Conservation (phyloP, 2,888 invertebrate genomes). For the Lepeophtheirus nordmannii region DNA sequence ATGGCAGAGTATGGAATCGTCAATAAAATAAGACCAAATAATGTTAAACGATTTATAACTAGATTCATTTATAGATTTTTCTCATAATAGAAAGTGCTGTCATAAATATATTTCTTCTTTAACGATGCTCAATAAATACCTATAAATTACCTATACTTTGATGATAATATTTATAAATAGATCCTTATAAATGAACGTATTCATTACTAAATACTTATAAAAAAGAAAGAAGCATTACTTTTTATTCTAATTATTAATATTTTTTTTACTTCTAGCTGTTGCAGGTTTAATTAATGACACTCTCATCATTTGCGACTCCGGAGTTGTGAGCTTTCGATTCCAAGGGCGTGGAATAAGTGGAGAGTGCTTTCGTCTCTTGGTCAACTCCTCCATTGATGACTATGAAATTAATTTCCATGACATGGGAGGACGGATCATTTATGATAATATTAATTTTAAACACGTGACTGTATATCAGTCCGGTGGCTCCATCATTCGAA, state of each 20-base stretch:
- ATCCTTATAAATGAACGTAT: no score
- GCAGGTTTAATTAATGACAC: not conserved
- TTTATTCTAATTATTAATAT: not conserved
- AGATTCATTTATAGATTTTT: no score
- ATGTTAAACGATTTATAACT: no score
- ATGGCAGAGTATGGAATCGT: no score
- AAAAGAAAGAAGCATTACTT: not conserved
- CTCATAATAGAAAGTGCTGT: no score
- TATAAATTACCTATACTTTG: no score
- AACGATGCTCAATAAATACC: no score
- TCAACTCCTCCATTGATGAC: slow-evolving; percentile 7
- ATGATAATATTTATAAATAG: no score
- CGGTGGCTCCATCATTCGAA: not conserved
- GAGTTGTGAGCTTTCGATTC: not conserved
- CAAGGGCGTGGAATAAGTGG: not conserved
- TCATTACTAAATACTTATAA: not conserved
- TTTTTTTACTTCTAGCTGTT: not conserved
- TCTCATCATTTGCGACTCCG: not conserved
- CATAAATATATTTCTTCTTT: no score
- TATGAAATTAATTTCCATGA: not conserved
- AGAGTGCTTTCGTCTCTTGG: not conserved
- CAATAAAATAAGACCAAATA: no score
- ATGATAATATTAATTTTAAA: not conserved
- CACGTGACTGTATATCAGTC: not conserved
- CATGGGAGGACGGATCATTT: not conserved